Percentiles rank a stretch among this genome's conserved stretches.
Conservation (phyloP, 2,113 vertebrate species). For the Calyptomena viridis region DNA sequence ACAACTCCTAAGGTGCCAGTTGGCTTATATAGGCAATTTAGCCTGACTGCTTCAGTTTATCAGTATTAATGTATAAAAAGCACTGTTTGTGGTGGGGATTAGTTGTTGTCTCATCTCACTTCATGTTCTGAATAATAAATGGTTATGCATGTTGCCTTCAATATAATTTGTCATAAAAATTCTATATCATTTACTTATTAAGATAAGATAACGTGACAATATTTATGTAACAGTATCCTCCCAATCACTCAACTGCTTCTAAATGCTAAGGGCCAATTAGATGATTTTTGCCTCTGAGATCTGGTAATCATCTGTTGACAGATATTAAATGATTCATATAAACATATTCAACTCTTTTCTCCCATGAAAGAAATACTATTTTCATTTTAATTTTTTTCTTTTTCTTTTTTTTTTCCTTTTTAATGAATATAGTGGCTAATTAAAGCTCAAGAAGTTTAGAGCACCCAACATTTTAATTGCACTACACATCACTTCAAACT, state of each 20-base stretch:
- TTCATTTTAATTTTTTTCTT: neutral
- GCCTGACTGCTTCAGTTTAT: neutral
- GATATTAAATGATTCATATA: conserved; percentile 15
- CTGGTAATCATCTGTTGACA: conserved; percentile 36
- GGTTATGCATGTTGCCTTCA: neutral
- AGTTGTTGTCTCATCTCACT: conserved; percentile 8
- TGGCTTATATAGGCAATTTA: neutral
- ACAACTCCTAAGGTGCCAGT: neutral
- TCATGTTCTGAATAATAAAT: conserved; percentile 19
- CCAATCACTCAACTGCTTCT: conserved; percentile 15
- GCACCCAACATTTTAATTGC: neutral
- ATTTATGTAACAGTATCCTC: conserved; percentile 26
- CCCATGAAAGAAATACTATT: neutral
- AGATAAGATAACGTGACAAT: conserved; percentile 21
- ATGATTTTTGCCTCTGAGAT: conserved; percentile 19
- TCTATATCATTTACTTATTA: conserved; percentile 39
- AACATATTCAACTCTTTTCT: neutral
- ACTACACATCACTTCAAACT: neutral
- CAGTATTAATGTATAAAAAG: neutral
- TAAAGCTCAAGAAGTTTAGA: neutral
- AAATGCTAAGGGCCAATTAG: conserved; percentile 20
- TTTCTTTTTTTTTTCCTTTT: neutral
- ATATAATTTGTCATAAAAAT: conserved; percentile 22
- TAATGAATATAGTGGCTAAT: neutral
- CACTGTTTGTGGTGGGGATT: neutral